These are phyloP conservation scores for Pectinophora gossypiella DNA, from an alignment of 1,140 invertebrate species.

Conservation along the genomic window DNA sequence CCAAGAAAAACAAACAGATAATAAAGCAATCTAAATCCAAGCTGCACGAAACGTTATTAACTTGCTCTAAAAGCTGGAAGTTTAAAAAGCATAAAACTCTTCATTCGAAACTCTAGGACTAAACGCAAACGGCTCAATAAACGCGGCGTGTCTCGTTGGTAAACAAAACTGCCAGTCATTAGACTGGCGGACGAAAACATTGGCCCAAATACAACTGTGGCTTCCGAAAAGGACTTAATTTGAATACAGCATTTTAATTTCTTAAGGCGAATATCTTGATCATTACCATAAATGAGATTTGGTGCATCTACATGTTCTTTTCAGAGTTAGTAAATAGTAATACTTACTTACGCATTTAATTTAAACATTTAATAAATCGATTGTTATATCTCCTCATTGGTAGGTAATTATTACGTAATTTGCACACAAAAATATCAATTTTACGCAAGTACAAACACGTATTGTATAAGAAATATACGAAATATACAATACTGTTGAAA, in stretches of 20 bases:
- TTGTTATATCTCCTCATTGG: too few species aligned
- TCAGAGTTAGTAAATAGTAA: too few species aligned
- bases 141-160: constrained; percentile 50
- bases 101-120: constrained; percentile 37
- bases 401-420: neutral
- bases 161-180: constrained; percentile 66
- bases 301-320: too few species aligned
- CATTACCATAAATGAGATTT: too few species aligned
- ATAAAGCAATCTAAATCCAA: neutral
- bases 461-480: neutral
- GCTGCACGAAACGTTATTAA: neutral
- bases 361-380: too few species aligned
- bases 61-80: constrained; percentile 6
- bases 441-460: neutral
- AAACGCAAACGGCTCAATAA: constrained; percentile 61
- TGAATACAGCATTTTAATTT: too few species aligned
- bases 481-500: neutral
- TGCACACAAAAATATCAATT: neutral
- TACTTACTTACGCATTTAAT: too few species aligned
- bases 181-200: constrained; percentile 57
- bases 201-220: constrained; percentile 37
- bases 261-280: too few species aligned
- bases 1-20: neutral
- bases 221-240: neutral
- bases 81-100: constrained; percentile 30